Percentiles rank a stretch among this genome's conserved stretches.
Conservation (phyloP, 35 echinoderm and acorn worm species). For the Hemicentrotus pulcherrimus region DNA sequence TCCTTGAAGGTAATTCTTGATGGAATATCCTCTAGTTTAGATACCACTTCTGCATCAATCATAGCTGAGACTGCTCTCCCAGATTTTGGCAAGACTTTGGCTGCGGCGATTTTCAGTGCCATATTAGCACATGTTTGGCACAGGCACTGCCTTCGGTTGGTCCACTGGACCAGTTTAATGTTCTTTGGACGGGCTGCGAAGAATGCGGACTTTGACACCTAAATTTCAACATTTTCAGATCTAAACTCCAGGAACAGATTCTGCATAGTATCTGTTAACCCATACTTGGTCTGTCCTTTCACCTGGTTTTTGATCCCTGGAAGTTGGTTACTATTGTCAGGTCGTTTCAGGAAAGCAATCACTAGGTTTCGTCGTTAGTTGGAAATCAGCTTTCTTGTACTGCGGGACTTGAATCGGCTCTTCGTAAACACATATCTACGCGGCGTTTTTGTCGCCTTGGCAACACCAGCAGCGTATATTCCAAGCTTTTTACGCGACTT, state of each 20-base stretch:
- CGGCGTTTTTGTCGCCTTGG: background rate
- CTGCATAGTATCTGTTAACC: background rate
- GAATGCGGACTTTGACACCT: background rate
- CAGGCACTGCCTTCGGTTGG: slow-evolving; percentile 7
- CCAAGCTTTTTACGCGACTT: background rate
- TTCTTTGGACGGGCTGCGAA: background rate
- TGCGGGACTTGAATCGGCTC: background rate
- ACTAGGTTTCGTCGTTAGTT: background rate
- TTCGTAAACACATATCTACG: background rate
- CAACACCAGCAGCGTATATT: background rate
- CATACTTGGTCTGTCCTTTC: background rate
- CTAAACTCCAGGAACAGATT: background rate
- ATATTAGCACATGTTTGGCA: slow-evolving; percentile 29
- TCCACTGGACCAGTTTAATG: slow-evolving; percentile 20
- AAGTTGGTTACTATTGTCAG: background rate
- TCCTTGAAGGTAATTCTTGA: slow-evolving; percentile 9
- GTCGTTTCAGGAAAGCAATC: background rate
- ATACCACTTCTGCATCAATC: background rate
- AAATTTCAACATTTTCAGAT: background rate
- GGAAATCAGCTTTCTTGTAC: background rate
- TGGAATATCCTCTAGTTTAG: background rate
- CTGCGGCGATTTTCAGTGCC: background rate
- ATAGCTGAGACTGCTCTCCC: background rate
- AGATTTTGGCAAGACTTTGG: background rate
- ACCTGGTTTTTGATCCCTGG: background rate